Percentiles rank a stretch among this genome's conserved stretches.
Evolutionary conservation across 2,888 invertebrate genomes (phyloP).

Genomic region (Phasia obesa): DNA sequence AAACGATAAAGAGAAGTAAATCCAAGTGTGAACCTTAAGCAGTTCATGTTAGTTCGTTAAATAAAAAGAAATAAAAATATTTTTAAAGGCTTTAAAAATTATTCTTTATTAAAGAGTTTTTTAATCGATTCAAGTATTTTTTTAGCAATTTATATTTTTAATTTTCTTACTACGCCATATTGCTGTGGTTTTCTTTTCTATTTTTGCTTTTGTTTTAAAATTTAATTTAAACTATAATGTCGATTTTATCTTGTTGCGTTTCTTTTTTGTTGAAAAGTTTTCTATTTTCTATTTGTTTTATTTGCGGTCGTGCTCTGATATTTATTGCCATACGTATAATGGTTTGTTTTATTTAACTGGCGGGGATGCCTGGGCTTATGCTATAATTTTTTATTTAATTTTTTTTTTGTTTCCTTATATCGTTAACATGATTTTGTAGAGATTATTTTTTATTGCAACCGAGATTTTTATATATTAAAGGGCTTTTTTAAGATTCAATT

Average conservation of each 20-base stretch:
- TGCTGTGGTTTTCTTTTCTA: conserved; percentile 46
- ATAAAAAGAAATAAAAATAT: no score
- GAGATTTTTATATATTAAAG: no score
- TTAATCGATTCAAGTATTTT: no score
- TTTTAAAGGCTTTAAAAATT: no score
- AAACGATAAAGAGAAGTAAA: no score
- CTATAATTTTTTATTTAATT: conserved; percentile 15
- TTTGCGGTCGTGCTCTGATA: conserved; percentile 51
- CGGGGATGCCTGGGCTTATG: conserved; percentile 17
- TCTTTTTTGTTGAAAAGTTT: conserved; percentile 41
- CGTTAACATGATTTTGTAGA: background rate
- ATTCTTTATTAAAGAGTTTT: no score
- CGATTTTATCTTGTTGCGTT: conserved; percentile 57
- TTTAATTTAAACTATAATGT: conserved; percentile 48
- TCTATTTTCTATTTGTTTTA: conserved; percentile 40
- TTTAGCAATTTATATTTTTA: background rate
- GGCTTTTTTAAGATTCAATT: no score
- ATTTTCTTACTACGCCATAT: conserved; percentile 25
- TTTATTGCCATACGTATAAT: conserved; percentile 46
- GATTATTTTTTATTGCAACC: conserved; percentile 1
- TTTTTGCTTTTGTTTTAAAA: background rate
- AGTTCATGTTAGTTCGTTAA: no score
- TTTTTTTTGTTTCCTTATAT: conserved; percentile 10
- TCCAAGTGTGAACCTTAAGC: no score
- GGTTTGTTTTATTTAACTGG: conserved; percentile 27